A percentile compares a stretch with the other conserved stretches of the same genome.
These are phyloP conservation scores for Vidua macroura DNA, from an alignment of 2,113 vertebrate genomes.

Conservation along the genomic window DNA sequence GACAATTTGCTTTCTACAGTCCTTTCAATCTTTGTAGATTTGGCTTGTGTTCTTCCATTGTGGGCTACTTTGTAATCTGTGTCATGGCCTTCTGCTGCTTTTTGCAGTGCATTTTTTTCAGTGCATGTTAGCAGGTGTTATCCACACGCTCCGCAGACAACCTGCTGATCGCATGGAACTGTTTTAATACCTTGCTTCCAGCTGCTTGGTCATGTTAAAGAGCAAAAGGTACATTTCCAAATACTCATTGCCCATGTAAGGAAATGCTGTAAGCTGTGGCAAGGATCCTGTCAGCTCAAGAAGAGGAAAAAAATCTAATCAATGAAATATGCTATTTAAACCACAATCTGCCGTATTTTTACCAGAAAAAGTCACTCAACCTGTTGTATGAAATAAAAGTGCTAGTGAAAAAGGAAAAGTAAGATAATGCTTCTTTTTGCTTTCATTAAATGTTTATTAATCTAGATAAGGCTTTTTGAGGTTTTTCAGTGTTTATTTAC, in stretches of 20 bases:
- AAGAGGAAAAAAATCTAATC: background rate
- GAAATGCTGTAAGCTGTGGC: background rate
- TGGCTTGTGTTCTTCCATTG: background rate
- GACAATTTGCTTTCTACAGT: background rate
- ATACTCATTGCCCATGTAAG: background rate
- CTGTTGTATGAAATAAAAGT: background rate
- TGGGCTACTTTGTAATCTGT: background rate
- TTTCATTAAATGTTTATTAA: background rate
- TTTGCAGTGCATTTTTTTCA: background rate
- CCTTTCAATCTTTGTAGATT: background rate
- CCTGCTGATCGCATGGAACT: background rate
- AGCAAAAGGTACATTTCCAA: background rate
- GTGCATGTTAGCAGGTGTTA: background rate
- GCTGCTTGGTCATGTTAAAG: background rate
- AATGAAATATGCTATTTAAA: background rate
- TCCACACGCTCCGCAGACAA: background rate
- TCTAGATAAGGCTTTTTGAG: background rate
- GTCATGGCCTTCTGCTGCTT: background rate
- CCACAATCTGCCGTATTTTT: background rate
- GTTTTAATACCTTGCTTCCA: conserved; percentile 7
- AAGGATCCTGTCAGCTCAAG: background rate
- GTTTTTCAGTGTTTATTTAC: background rate
- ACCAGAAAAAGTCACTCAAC: background rate
- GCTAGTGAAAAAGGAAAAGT: background rate
- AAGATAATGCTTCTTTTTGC: background rate